These are phyloP conservation scores for Pyrocephalus nanus DNA, from an alignment of 2,797 vertebrate species.

Conservation along the genomic window DNA sequence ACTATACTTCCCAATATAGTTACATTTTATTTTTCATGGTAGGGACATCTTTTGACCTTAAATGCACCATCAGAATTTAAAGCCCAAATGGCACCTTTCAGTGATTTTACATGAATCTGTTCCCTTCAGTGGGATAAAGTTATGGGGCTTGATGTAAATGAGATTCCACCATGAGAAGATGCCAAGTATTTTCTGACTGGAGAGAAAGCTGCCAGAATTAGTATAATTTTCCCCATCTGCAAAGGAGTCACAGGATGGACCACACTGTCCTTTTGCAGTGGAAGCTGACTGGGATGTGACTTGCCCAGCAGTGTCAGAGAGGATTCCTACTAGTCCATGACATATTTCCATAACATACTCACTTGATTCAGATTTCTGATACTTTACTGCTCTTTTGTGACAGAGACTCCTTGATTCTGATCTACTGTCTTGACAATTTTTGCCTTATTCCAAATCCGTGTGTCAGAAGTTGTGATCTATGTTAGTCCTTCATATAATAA, in stretches of 20 bases:
- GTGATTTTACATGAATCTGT: not conserved
- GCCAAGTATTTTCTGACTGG: not conserved
- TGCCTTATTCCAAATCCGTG: constrained; percentile 47
- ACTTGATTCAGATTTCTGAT: constrained; percentile 15
- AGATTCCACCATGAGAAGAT: not conserved
- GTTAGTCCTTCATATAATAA: constrained; percentile 63
- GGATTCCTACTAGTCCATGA: not conserved
- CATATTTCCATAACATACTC: constrained; percentile 25
- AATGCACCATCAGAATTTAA: not conserved
- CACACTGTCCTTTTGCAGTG: not conserved
- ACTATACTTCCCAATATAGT: not conserved
- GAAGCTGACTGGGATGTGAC: not conserved
- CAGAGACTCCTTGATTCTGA: not conserved
- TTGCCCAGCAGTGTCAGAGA: not conserved
- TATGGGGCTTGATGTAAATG: not conserved
- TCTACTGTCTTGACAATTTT: constrained; percentile 39
- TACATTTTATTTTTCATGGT: not conserved
- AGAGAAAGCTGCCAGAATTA: not conserved
- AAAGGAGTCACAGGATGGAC: not conserved
- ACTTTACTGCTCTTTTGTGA: constrained; percentile 29
- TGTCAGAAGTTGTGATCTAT: constrained; percentile 66
- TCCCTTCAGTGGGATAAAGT: not conserved
- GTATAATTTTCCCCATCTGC: not conserved
- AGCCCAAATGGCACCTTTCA: not conserved
- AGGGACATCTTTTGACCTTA: not conserved